phyloP scores from a whole-genome alignment of 2,888 invertebrate species.

The Philereme transversata region DNA sequence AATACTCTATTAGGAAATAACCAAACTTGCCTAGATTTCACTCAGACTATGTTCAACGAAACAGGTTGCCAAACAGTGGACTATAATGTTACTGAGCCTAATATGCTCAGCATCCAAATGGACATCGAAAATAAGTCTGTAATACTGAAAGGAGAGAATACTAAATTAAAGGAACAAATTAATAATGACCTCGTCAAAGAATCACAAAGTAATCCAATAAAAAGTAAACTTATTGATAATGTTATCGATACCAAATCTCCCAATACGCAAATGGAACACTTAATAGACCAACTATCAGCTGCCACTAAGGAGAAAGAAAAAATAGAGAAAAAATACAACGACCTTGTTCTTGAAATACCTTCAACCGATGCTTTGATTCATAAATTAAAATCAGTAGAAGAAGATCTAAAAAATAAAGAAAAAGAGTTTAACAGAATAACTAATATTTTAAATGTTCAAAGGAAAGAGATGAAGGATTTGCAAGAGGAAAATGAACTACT shows the following conservation, averaged over 20 bases:
- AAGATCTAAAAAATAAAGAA: constrained; percentile 51
- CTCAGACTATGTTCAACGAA: constrained; percentile 60
- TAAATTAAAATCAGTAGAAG: constrained; percentile 58
- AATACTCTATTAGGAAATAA: constrained; percentile 65
- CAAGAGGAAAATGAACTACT: constrained; percentile 81
- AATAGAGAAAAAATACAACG: constrained; percentile 59
- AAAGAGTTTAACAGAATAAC: constrained; percentile 54
- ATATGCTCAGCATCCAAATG: constrained; percentile 43
- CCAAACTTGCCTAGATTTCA: constrained; percentile 67
- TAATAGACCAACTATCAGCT: constrained; percentile 48
- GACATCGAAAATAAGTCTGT: constrained; percentile 45
- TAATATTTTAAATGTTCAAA: constrained; percentile 47
- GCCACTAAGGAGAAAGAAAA: constrained; percentile 51
- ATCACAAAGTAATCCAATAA: constrained; percentile 50
- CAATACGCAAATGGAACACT: constrained; percentile 44
- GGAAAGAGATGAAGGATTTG: constrained; percentile 57
- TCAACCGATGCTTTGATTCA: constrained; percentile 54
- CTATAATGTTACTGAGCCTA: constrained; percentile 42
- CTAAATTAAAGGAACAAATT: constrained; percentile 50
- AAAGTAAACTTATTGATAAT: constrained; percentile 24
- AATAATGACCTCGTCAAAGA: constrained; percentile 40
- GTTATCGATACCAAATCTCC: constrained; percentile 12
- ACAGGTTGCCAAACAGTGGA: constrained; percentile 56
- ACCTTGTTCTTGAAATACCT: constrained; percentile 57
- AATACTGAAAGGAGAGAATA: constrained; percentile 57